A percentile compares a stretch with the other conserved stretches of the same genome.
phyloP scores from a whole-genome alignment of 2,888 invertebrate genomes.

The Aromia moschata region DNA sequence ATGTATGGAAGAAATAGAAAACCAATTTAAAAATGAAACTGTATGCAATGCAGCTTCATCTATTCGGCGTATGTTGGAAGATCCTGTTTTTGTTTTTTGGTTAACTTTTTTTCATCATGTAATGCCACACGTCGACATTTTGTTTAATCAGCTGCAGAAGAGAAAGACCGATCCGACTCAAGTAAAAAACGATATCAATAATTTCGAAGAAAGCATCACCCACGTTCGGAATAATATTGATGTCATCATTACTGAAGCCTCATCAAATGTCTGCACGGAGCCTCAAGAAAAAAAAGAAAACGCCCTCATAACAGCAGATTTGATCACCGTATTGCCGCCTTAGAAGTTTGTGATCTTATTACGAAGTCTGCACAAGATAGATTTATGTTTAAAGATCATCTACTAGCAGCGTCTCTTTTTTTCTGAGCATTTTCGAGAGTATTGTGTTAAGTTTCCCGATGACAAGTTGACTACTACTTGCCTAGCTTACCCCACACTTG shows the following conservation, averaged over 20 bases:
- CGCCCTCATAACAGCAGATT: neutral
- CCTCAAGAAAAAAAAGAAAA: constrained; percentile 2
- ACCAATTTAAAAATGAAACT: neutral
- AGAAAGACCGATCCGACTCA: constrained; percentile 18
- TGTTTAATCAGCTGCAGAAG: constrained; percentile 37
- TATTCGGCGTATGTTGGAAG: constrained; percentile 26
- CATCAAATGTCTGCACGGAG: neutral
- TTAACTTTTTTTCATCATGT: constrained; percentile 41
- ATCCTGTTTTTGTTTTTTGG: constrained; percentile 41
- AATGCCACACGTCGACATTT: too few species aligned
- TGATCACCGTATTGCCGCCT: neutral
- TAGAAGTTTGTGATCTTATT: constrained; percentile 8
- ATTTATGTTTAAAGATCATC: constrained; percentile 6
- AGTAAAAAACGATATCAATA: constrained; percentile 5
- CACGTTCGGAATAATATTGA: constrained; percentile 22
- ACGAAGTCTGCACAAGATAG: constrained; percentile 3
- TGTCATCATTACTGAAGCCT: constrained; percentile 16
- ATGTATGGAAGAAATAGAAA: constrained; percentile 39
- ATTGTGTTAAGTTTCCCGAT: neutral
- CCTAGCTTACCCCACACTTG: neutral
- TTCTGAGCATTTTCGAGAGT: constrained; percentile 7
- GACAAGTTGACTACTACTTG: neutral
- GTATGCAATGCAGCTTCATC: constrained; percentile 16
- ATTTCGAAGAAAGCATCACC: constrained; percentile 39
- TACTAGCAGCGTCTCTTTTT: neutral